A percentile compares a stretch with the other conserved stretches of the same genome.
These are phyloP conservation scores for Caenorhabditis japonica DNA, from an alignment of 2,888 invertebrate genomes.

Conservation along the genomic window DNA sequence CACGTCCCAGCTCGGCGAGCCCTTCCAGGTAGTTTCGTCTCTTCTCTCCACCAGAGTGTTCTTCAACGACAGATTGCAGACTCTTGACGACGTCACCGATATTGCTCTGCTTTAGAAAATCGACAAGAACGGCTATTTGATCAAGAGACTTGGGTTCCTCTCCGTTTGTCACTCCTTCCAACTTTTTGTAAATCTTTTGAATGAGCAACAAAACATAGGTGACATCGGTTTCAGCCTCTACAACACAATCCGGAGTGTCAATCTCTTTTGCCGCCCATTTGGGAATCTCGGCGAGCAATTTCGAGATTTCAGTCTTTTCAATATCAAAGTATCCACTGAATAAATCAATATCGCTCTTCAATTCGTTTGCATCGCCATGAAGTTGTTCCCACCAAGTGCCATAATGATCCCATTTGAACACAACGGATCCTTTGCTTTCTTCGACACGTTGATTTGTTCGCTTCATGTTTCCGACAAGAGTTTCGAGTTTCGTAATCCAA, in stretches of 20 bases:
- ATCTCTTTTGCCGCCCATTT: constrained; percentile 12
- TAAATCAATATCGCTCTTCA: neutral
- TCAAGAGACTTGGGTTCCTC: constrained; percentile 44
- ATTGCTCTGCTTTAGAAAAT: constrained; percentile 16
- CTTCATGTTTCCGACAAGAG: constrained; percentile 24
- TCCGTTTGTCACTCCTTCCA: constrained; percentile 8
- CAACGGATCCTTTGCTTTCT: neutral
- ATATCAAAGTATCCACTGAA: constrained; percentile 33
- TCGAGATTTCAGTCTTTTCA: constrained; percentile 23
- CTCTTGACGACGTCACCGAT: constrained; percentile 4
- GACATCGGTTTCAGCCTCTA: constrained; percentile 26
- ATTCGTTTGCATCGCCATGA: constrained; percentile 13
- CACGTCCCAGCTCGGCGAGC: constrained; percentile 16
- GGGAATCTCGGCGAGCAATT: constrained; percentile 15
- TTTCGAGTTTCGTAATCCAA: constrained; percentile 28
- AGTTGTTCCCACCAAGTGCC: constrained; percentile 18
- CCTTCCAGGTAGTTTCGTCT: constrained; percentile 8
- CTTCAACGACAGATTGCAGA: neutral
- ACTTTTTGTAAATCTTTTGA: constrained; percentile 37
- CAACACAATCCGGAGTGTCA: constrained; percentile 1
- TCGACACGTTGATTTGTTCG: constrained; percentile 21
- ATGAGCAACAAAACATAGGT: constrained; percentile 29
- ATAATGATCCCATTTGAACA: constrained; percentile 11
- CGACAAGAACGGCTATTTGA: constrained; percentile 17
- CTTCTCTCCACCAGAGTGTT: constrained; percentile 18